These are phyloP conservation scores for Xiphophorus birchmanni DNA, from an alignment of 2,797 vertebrate species.

Conservation along the genomic window DNA sequence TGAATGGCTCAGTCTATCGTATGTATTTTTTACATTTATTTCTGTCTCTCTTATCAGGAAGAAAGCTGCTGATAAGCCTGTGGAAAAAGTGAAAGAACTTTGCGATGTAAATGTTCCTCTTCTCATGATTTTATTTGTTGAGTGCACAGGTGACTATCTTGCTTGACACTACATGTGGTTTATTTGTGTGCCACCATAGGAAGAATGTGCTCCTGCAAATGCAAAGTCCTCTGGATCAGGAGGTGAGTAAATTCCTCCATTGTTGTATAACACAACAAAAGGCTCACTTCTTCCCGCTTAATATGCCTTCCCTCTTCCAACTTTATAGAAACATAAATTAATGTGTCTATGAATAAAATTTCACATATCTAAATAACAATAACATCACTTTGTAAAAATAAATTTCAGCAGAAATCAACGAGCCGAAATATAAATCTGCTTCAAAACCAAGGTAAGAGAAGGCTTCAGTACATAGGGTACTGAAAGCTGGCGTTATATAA, in stretches of 20 bases:
- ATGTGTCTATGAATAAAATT: background rate
- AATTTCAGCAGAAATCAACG: constrained; percentile 73
- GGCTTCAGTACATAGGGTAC: background rate
- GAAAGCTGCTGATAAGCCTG: constrained; percentile 72
- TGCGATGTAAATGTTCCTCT: constrained; percentile 54
- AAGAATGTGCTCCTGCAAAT: constrained; percentile 59
- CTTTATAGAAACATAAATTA: background rate
- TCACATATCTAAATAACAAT: too few species aligned
- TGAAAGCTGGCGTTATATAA: too few species aligned
- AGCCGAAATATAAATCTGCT: constrained; percentile 82
- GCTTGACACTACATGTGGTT: constrained; percentile 3
- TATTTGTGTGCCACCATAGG: constrained; percentile 63
- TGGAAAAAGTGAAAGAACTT: constrained; percentile 60
- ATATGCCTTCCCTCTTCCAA: too few species aligned
- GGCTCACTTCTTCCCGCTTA: too few species aligned
- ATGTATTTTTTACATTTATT: background rate
- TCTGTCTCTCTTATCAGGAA: constrained; percentile 52
- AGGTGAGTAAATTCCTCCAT: constrained; percentile 44
- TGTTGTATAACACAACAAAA: background rate
- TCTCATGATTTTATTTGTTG: background rate
- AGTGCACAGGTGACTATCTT: background rate
- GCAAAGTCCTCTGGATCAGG: constrained; percentile 62
- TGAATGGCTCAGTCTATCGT: background rate
- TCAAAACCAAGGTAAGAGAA: constrained; percentile 82
- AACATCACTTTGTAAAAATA: background rate